Conservation (phyloP, 2,113 vertebrate species). For the Herpailurus yagouaroundi region DNA sequence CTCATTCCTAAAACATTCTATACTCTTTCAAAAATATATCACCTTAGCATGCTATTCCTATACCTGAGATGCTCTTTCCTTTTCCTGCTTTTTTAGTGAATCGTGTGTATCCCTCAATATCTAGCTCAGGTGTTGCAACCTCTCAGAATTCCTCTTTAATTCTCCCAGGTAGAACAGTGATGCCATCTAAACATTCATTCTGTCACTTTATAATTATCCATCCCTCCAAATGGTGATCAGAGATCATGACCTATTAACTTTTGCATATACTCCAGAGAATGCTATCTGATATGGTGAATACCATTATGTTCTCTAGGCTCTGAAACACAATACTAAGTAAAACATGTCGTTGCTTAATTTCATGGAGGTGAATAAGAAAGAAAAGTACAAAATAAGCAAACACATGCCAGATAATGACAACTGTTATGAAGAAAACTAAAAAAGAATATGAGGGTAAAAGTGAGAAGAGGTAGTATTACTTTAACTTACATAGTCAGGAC, state of each 20-base stretch:
- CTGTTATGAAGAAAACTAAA: neutral
- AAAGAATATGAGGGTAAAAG: neutral
- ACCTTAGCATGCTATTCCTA: neutral
- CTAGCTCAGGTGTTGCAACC: neutral
- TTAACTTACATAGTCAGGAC: neutral
- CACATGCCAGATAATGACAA: neutral
- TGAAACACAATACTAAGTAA: neutral
- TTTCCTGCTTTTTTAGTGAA: neutral
- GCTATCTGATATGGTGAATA: neutral
- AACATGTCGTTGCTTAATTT: neutral
- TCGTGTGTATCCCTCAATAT: neutral
- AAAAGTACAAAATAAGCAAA: slow-evolving; percentile 9
- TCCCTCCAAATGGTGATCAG: neutral
- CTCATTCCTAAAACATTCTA: neutral
- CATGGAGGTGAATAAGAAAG: neutral
- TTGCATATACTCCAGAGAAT: neutral
- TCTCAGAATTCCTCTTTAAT: neutral
- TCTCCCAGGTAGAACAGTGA: neutral
- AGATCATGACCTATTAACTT: neutral
- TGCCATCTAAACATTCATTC: neutral
- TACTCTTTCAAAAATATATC: neutral
- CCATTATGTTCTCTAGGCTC: neutral
- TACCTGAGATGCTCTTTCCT: neutral
- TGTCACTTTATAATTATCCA: neutral
- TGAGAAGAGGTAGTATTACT: neutral